Conservation (phyloP, 2,888 invertebrate species). For the Cryptus armator region DNA sequence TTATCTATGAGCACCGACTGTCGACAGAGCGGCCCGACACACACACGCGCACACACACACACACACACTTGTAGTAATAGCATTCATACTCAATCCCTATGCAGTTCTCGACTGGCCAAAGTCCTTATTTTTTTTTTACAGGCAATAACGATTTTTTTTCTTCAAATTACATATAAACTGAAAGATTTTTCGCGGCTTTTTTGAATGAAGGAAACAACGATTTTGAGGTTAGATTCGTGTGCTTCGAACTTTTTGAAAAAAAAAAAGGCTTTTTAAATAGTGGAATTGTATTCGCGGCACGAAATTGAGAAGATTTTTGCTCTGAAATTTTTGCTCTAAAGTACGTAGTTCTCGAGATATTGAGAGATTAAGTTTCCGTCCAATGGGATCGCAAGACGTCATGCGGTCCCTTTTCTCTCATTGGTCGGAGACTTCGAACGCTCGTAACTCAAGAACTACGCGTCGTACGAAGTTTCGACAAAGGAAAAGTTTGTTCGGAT, state of each 20-base stretch:
- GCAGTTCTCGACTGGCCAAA: constrained; percentile 57
- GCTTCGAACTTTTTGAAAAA: neutral
- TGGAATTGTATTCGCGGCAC: neutral
- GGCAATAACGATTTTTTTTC: neutral
- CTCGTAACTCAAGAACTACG: neutral
- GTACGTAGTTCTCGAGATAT: neutral
- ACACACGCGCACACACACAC: constrained; percentile 43
- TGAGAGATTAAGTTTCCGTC: neutral
- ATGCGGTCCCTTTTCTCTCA: neutral
- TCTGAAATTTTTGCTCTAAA: neutral
- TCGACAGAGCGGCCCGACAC: constrained; percentile 23
- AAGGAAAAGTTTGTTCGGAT: no score
- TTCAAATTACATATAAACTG: neutral
- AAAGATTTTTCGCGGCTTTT: neutral
- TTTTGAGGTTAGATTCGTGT: neutral
- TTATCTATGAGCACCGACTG: constrained; percentile 51
- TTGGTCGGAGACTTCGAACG: neutral
- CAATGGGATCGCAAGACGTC: neutral
- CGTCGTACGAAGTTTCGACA: no score
- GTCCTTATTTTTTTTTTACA: neutral
- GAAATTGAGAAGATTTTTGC: neutral
- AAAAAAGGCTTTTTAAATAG: no score
- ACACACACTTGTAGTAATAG: constrained; percentile 22
- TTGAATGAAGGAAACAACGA: neutral
- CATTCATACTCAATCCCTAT: constrained; percentile 62